Evolutionary conservation across 2,888 invertebrate genomes (phyloP).

Genomic region (Pantelozetes paolii): DNA sequence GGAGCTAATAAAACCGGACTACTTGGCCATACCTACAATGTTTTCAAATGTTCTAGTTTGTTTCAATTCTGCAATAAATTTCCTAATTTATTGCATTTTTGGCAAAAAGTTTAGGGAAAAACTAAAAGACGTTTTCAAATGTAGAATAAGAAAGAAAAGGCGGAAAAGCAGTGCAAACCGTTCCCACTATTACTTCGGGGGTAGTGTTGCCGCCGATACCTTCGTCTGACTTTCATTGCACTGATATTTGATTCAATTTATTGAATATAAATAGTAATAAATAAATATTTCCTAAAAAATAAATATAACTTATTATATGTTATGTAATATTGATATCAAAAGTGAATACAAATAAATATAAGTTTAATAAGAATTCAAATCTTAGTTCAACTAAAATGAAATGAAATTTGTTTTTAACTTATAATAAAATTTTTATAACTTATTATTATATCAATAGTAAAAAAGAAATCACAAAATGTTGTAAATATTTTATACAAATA

Average conservation of each 20-base stretch:
- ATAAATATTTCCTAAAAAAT: too few relatives aligned
- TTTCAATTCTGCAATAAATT: conserved; percentile 94
- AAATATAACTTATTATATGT: too few relatives aligned
- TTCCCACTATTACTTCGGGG: conserved; percentile 14
- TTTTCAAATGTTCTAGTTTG: conserved; percentile 85
- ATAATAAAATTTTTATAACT: too few relatives aligned
- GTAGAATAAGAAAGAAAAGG: neutral
- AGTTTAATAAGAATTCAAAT: too few relatives aligned
- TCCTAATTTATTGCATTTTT: conserved; percentile 95
- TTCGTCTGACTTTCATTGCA: neutral
- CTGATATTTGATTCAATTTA: neutral
- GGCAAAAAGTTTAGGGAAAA: conserved; percentile 76
- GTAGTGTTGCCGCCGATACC: conserved; percentile 21
- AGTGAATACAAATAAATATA: too few relatives aligned
- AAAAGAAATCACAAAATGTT: too few relatives aligned
- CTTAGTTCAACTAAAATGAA: too few relatives aligned
- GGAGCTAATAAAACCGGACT: conserved; percentile 56
- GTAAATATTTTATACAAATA: too few relatives aligned
- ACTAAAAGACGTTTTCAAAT: conserved; percentile 37
- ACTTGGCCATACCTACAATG: conserved; percentile 65
- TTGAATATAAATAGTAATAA: neutral
- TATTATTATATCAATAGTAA: too few relatives aligned
- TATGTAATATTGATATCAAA: too few relatives aligned
- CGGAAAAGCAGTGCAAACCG: conserved; percentile 17
- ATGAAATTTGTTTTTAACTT: too few relatives aligned